Percentiles rank a stretch among this genome's conserved stretches.
phyloP scores from a whole-genome alignment of 92 coral and sea anemone genomes.

The Anthopleura xanthogrammica region DNA sequence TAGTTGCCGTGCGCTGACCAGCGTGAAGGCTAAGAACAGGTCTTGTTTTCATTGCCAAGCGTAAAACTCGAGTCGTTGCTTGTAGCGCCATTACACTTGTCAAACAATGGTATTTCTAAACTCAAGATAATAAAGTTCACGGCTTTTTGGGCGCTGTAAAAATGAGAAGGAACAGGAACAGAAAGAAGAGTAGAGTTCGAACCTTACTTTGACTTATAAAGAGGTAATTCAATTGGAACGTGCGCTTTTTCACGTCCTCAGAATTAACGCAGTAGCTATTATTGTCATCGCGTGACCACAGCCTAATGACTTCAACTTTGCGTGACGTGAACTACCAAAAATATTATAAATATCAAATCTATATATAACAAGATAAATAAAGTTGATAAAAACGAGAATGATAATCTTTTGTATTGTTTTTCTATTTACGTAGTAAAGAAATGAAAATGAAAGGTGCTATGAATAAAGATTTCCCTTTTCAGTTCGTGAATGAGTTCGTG shows the following conservation, averaged over 20 bases:
- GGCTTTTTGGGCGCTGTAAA: not conserved
- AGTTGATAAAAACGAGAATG: not conserved
- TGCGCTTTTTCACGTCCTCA: not conserved
- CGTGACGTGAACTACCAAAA: not conserved
- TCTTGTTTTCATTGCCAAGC: conserved; percentile 11
- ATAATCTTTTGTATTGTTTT: not conserved
- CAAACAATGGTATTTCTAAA: not conserved
- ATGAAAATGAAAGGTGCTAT: not conserved
- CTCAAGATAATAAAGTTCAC: not conserved
- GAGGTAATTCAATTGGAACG: not conserved
- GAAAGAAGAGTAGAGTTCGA: not conserved
- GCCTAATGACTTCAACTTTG: not conserved
- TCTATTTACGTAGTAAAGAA: not conserved
- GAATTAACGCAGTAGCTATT: not conserved
- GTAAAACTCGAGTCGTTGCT: conserved; percentile 7
- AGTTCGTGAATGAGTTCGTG: too few relatives aligned
- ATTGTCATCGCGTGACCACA: conserved; percentile 6
- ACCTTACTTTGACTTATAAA: not conserved
- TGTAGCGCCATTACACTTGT: conserved; percentile 17
- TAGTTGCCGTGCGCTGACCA: not conserved
- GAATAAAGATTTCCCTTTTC: not conserved
- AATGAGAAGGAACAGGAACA: not conserved
- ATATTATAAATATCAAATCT: not conserved
- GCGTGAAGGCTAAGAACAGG: not conserved
- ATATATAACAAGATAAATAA: not conserved